These are phyloP conservation scores for Fundulus diaphanus DNA, from an alignment of 2,797 vertebrate species.

Conservation along the genomic window DNA sequence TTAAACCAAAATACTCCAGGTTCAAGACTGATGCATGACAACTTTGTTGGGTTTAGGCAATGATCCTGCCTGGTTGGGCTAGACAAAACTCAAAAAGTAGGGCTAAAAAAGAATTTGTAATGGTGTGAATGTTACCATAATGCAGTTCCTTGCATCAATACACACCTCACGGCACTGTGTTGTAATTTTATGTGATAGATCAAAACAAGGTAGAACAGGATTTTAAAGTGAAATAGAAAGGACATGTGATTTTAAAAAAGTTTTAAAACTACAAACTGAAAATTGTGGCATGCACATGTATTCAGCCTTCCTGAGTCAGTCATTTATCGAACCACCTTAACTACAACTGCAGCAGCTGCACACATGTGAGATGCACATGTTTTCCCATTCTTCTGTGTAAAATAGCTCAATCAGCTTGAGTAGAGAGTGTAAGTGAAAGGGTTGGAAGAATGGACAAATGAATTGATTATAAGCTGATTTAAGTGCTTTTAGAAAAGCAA, in stretches of 20 bases:
- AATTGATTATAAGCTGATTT: not conserved
- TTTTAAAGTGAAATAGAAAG: not conserved
- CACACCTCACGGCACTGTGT: no score
- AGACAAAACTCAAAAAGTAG: not conserved
- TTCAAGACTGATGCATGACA: not conserved
- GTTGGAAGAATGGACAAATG: no score
- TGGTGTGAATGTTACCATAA: not conserved
- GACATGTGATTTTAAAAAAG: not conserved
- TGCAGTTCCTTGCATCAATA: not conserved
- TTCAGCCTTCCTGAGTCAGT: not conserved
- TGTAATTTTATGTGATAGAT: no score
- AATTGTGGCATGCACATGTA: not conserved
- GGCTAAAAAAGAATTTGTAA: not conserved
- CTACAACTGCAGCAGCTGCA: not conserved
- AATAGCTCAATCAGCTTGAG: no score
- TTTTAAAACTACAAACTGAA: not conserved
- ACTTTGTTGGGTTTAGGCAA: not conserved
- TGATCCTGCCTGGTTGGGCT: not conserved
- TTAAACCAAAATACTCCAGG: not conserved
- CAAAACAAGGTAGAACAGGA: not conserved
- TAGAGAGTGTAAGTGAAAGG: no score
- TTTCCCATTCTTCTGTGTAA: no score
- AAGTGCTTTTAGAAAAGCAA: no score
- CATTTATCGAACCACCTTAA: no score
- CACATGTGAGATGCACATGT: no score